Conservation (phyloP, 2,797 vertebrate species). For the Phylloscopus collybita region DNA sequence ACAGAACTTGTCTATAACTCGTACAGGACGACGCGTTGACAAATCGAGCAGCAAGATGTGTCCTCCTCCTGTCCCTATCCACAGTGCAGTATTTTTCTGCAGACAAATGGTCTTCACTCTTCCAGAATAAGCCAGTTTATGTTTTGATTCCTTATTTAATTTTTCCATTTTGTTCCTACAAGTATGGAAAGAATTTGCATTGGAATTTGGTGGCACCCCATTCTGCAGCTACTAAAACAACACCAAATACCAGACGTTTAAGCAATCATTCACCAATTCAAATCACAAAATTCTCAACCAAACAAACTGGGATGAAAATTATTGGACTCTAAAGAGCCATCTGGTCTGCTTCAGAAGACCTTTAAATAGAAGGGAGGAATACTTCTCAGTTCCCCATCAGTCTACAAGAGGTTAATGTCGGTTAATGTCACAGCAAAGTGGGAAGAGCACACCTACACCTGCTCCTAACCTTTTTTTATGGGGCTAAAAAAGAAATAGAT, state of each 20-base stretch:
- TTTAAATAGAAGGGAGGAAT: not conserved
- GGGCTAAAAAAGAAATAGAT: not conserved
- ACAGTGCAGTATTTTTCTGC: slow-evolving; percentile 87
- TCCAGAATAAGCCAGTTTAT: slow-evolving; percentile 78
- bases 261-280: not conserved
- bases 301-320: not conserved
- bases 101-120: slow-evolving; percentile 90
- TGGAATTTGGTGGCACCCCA: not conserved
- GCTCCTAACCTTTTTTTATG: not conserved
- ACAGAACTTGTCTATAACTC: slow-evolving; percentile 81
- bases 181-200: not conserved
- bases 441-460: not conserved
- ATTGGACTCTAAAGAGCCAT: not conserved
- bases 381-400: not conserved
- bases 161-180: slow-evolving; percentile 75
- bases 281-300: not conserved
- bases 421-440: not conserved
- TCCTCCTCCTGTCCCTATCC: slow-evolving; percentile 93
- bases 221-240: not conserved
- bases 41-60: slow-evolving; percentile 90
- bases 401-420: not conserved
- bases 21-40: slow-evolving; percentile 83
- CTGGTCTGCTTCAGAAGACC: not conserved
- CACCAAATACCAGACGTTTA: not conserved
- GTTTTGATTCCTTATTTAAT: slow-evolving; percentile 63